Evolutionary conservation across 35 echinoderm and acorn worm species (phyloP).

Genomic region (Apostichopus japonicus): DNA sequence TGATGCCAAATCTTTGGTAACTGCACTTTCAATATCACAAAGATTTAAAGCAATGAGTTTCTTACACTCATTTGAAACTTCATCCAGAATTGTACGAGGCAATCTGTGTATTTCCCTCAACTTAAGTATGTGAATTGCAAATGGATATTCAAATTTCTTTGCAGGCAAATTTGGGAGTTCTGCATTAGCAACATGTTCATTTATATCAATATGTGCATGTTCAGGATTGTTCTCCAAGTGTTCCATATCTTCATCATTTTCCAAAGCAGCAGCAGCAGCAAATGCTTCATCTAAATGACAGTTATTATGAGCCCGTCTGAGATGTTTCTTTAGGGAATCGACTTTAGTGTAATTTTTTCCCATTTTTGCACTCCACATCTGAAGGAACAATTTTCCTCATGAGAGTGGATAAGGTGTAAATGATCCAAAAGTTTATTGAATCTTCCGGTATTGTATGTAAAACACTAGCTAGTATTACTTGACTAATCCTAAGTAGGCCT

Average conservation of each 20-base stretch:
- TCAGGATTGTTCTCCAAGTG: not conserved
- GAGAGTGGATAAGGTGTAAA: not conserved
- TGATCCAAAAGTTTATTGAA: conserved; percentile 5
- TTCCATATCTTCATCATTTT: too few relatives aligned
- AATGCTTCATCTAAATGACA: not conserved
- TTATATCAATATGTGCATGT: not conserved
- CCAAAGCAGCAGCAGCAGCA: not conserved
- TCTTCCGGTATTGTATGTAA: not conserved
- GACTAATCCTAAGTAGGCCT: too few relatives aligned
- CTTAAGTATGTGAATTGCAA: too few relatives aligned
- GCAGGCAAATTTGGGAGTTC: not conserved
- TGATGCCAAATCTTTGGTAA: not conserved
- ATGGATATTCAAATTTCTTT: not conserved
- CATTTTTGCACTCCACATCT: conserved; percentile 5
- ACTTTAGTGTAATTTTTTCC: not conserved
- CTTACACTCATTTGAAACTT: not conserved
- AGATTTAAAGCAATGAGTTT: conserved; percentile 9
- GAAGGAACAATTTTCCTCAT: not conserved
- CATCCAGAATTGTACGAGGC: too few relatives aligned
- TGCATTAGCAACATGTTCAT: not conserved
- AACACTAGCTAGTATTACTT: not conserved
- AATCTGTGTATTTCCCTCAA: too few relatives aligned
- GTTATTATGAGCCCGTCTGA: not conserved
- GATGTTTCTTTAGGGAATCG: not conserved
- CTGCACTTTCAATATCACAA: not conserved